phyloP scores from a whole-genome alignment of 1,140 invertebrate species.

The Aphelinus atriplicis region DNA sequence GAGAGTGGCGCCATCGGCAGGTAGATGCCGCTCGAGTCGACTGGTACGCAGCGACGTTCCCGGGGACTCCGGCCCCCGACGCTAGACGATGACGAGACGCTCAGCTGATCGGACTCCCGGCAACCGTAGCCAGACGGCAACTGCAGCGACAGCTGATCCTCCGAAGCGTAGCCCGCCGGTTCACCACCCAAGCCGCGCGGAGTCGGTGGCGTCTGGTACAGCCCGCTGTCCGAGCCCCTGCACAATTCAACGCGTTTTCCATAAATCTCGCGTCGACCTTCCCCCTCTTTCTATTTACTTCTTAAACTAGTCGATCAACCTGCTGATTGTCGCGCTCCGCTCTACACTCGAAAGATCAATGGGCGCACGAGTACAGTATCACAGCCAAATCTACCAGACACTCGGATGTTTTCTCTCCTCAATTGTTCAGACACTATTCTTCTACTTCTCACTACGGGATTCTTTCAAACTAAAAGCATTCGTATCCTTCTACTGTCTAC shows the following conservation, averaged over 20 bases:
- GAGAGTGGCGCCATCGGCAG: slow-evolving; percentile 68
- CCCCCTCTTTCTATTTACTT: too few relatives aligned
- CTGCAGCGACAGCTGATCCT: slow-evolving; percentile 67
- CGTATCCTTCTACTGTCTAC: too few relatives aligned
- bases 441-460: too few relatives aligned
- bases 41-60: slow-evolving; percentile 61
- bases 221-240: slow-evolving; percentile 69
- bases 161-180: slow-evolving; percentile 68
- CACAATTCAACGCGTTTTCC: slow-evolving; percentile 2
- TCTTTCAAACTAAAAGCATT: too few relatives aligned
- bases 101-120: slow-evolving; percentile 67
- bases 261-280: too few relatives aligned
- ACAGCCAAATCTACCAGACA: too few relatives aligned
- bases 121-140: slow-evolving; percentile 57
- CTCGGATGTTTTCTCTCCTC: too few relatives aligned
- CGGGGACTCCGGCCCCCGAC: slow-evolving; percentile 65
- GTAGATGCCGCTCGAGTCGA: slow-evolving; percentile 64
- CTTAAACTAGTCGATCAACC: too few relatives aligned
- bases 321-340: too few relatives aligned
- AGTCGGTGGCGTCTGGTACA: slow-evolving; percentile 68
- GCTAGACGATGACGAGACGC: slow-evolving; percentile 67
- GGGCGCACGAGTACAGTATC: too few relatives aligned
- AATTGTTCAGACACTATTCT: too few relatives aligned
- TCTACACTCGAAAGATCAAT: too few relatives aligned
- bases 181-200: slow-evolving; percentile 65